Base-by-base conservation (phyloP, 2,113 vertebrate species). In the Oncorhynchus kisutch region DNA sequence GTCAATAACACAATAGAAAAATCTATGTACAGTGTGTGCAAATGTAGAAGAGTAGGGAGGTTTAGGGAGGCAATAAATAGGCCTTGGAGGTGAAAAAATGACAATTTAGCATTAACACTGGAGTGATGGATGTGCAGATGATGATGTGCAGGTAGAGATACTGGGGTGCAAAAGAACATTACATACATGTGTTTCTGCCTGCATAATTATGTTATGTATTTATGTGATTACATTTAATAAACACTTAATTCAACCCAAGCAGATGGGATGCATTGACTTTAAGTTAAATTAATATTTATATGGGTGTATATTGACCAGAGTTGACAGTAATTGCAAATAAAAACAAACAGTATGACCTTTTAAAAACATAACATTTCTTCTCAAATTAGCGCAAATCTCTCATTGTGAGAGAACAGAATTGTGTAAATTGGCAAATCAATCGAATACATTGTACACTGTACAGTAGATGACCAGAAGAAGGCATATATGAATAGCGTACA, bases 211-310 rank as follows among this genome's bases (percentile, higher is more conserved):
- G 31, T 27, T 73, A 72, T 73, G 59, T 90, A 67, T 87, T 86
- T 83, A 72, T 77, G 67, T 67, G 29, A 71, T 51, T 74, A 77
- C 2, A 20, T 85, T 70, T 27, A 88, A 88, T 86, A 88, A 87
- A 91, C 18, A 34, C 49, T 2, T 68, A 12, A 73, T 67, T 66
- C 34, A 60, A 77, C 11, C 29, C 39, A 45, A 72, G 20, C n/a
- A 48, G 51, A 18, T 54, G 5, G 16, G 16, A 18, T 18, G 51
- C 59, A 22, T 22, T 62, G 59, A n/a, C 59, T 8, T 51, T 51
- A 60, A 60, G 20, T 60, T 39, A 39, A 39, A 60, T 51, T 3
- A 4, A 51, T 51, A 22, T 60, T 9, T 22, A 60, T n/a, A 22
- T 60, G n/a, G 20, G 59, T 60, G 59, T n/a, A 60, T 60, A 8